These are phyloP conservation scores for Clamator glandarius DNA, from an alignment of 2,797 vertebrate species.

Conservation along the genomic window DNA sequence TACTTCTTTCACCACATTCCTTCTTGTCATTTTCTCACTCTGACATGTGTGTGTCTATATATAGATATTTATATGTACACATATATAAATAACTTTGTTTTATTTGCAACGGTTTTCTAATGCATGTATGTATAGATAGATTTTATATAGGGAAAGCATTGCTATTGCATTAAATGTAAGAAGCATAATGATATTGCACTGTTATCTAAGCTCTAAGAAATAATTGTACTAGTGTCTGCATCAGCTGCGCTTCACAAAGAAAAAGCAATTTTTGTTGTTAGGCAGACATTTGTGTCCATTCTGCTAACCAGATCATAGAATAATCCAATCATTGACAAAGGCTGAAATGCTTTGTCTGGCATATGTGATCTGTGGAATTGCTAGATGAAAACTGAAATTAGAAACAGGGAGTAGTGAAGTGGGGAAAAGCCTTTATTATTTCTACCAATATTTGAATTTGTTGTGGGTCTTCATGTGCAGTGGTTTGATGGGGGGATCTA, in stretches of 20 bases:
- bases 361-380: slow-evolving; percentile 16
- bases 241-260: slow-evolving; percentile 5
- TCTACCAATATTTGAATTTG: neutral
- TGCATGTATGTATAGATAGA: neutral
- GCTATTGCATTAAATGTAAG: neutral
- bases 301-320: slow-evolving; percentile 65
- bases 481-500: neutral
- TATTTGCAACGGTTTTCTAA: neutral
- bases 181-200: neutral
- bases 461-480: neutral
- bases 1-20: neutral
- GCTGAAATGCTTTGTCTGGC: slow-evolving; percentile 48
- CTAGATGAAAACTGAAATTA: slow-evolving; percentile 41
- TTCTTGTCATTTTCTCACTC: neutral
- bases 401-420: slow-evolving; percentile 5
- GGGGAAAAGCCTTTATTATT: slow-evolving; percentile 14
- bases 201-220: neutral
- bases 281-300: slow-evolving; percentile 58
- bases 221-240: neutral
- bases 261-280: slow-evolving; percentile 12
- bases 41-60: neutral
- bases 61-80: neutral
- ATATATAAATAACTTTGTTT: neutral
- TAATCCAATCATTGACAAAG: slow-evolving; percentile 62
- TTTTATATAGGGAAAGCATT: neutral